Conservation (phyloP, 53 echinoderm and acorn worm species). For the Echinometra lucunter region DNA sequence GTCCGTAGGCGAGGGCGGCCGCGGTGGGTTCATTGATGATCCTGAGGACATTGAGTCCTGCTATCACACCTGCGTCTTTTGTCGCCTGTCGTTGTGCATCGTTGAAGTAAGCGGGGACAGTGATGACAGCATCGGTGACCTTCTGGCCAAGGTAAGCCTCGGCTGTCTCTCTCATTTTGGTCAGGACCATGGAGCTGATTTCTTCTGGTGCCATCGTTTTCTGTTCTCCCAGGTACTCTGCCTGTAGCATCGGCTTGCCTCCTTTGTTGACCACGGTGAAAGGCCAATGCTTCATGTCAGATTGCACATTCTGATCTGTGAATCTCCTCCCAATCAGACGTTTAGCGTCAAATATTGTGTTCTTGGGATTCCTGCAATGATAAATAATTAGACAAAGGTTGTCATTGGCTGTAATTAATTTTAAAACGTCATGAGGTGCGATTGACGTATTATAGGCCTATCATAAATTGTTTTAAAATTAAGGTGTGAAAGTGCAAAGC, state of each 20-base stretch:
- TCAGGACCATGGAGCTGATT: slow-evolving; percentile 94
- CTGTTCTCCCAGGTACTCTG: slow-evolving; percentile 79
- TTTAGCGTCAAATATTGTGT: slow-evolving; percentile 78
- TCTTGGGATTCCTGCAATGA: slow-evolving; percentile 70
- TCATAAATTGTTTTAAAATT: no score
- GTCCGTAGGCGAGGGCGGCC: slow-evolving; percentile 96
- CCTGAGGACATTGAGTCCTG: slow-evolving; percentile 92
- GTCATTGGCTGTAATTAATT: neutral
- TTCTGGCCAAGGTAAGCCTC: slow-evolving; percentile 91
- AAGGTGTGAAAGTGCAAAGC: no score
- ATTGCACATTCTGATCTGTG: slow-evolving; percentile 60
- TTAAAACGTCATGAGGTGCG: neutral
- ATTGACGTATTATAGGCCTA: no score
- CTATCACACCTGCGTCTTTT: slow-evolving; percentile 96
- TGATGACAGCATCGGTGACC: slow-evolving; percentile 89
- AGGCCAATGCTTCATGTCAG: slow-evolving; percentile 81
- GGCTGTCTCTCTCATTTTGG: slow-evolving; percentile 92
- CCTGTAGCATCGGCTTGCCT: slow-evolving; percentile 72
- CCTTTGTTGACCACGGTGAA: slow-evolving; percentile 72
- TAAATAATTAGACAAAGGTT: neutral
- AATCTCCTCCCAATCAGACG: slow-evolving; percentile 76
- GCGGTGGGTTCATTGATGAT: slow-evolving; percentile 98
- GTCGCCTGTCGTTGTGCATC: slow-evolving; percentile 89
- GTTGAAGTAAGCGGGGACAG: slow-evolving; percentile 95
- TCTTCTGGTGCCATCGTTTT: slow-evolving; percentile 92